These are phyloP conservation scores for Rhagoletis zephyria DNA, from an alignment of 1,140 invertebrate species.

Conservation along the genomic window DNA sequence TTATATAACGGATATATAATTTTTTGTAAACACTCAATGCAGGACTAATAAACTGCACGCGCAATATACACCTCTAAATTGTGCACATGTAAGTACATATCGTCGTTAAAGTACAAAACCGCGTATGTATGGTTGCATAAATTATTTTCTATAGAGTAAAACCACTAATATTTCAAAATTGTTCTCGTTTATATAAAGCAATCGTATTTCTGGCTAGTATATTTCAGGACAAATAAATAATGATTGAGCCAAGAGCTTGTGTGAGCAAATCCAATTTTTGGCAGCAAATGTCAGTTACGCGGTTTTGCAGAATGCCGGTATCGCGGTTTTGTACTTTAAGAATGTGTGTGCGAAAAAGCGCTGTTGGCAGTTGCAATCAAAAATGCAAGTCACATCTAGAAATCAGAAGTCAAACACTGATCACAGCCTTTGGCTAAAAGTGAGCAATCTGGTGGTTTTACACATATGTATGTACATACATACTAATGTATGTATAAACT, in stretches of 20 bases:
- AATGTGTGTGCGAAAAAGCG: constrained; percentile 8
- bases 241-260: no score
- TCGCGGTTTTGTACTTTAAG: not conserved
- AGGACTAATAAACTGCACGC: not conserved
- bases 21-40: not conserved
- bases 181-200: no score
- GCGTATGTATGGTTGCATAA: no score
- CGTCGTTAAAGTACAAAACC: not conserved
- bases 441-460: not conserved
- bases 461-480: not conserved
- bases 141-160: no score
- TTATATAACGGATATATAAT: not conserved
- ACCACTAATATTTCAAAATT: no score
- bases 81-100: not conserved
- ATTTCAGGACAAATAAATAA: no score
- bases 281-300: no score
- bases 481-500: no score
- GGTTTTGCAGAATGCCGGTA: no score
- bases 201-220: no score
- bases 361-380: constrained; percentile 41
- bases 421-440: constrained; percentile 17
- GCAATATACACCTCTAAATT: not conserved
- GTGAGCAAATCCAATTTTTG: no score
- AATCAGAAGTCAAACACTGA: constrained; percentile 9
- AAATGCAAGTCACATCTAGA: constrained; percentile 41